Base-by-base conservation (phyloP, 2,888 invertebrate species). In the Oxystoma pomonae region DNA sequence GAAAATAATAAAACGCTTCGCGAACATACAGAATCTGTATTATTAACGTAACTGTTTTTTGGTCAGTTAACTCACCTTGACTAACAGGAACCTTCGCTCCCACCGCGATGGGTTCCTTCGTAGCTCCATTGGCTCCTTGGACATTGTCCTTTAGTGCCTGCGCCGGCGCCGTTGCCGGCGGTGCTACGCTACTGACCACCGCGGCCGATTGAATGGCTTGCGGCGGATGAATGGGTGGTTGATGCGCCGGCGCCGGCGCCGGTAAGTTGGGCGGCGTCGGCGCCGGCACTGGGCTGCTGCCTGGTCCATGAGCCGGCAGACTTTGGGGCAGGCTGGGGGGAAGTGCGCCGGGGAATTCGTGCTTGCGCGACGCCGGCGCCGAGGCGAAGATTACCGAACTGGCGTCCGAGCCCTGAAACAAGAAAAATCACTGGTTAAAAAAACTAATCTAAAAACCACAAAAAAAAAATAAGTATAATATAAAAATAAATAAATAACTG, bases 321-420 rank as follows among this genome's bases (percentile, higher is more conserved):
- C 68, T 66, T 55, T 65, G 67, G 20, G 87, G 86, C 74, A 87
- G 84, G 73, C 81, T 80, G 71, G 82, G 81, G 63, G 82, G 81
- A 71, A 82, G 73, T 67, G 84, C 83, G 72, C 84, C 83, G 64
- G 83, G 82, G 73, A 84, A 84, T 76, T 87, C 88, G 72, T 87
- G 87, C 74, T 88, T 88, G 71, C 88, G 83, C 70, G 87, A 85
- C 78, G 90, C 87, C 79, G 87, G 86, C 76, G 88, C 74, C 69
- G 79, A 78, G 60, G 77, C 78, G 70, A 79, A 80, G 76, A 79
- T 79, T 74, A 80, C 79, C 80, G 88, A 87, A 81, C 88, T 88
- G 75, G 85, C 88, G 83, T 90, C 90, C 81, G 90, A 90, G 80
- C 90, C 89, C 89, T 89, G 82, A 16, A 83, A 82, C 61, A 69